Evolutionary conservation across 2,888 invertebrate genomes (phyloP), one percentile per base, ranked within the genome.

Genomic region (Kryphioiulus occultus): DNA sequence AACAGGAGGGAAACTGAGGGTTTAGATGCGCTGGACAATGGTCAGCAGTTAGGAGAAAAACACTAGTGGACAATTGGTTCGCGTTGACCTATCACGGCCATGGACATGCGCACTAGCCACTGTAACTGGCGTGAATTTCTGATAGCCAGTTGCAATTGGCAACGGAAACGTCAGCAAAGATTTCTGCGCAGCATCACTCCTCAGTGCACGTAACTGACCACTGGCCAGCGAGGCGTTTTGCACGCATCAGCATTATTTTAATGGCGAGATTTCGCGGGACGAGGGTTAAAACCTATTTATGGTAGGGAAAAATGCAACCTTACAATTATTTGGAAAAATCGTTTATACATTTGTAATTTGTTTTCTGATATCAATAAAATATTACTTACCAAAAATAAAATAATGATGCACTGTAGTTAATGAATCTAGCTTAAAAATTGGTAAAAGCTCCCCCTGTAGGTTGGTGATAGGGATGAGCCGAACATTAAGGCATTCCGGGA

Each of bases 31-130:
- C 9, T 85, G 39, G 39, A 85, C 85, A 85, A 85, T 85, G 85
- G 85, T 85, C 85, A 85, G 85, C 35, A 32, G 85, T 39, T 85
- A 35, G 22, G 85, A 30, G 47, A 15, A 22, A 39, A 35, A 39
- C 85, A 85, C 85, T 19, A 85, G 30, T 35, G 85, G 85, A 85
- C 85, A 85, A 35, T 85, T 85, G 85, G 35, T 35, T 22, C 22
- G 39, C 39, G n/a, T 19, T 85, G 85, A 85, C 85, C 39, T 82
- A 82, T 82, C 82, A 82, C 82, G 9, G 5, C n/a, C n/a, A n/a
- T n/a, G n/a, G n/a, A n/a, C n/a, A n/a, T n/a, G n/a, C n/a, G n/a
- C n/a, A n/a, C n/a, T n/a, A n/a, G n/a, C n/a, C n/a, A n/a, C n/a
- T n/a, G n/a, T n/a, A n/a, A n/a, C n/a, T n/a, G n/a, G 12, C 19